phyloP scores from a whole-genome alignment of 53 echinoderm and acorn worm genomes.

The Temnopleurus reevesii region DNA sequence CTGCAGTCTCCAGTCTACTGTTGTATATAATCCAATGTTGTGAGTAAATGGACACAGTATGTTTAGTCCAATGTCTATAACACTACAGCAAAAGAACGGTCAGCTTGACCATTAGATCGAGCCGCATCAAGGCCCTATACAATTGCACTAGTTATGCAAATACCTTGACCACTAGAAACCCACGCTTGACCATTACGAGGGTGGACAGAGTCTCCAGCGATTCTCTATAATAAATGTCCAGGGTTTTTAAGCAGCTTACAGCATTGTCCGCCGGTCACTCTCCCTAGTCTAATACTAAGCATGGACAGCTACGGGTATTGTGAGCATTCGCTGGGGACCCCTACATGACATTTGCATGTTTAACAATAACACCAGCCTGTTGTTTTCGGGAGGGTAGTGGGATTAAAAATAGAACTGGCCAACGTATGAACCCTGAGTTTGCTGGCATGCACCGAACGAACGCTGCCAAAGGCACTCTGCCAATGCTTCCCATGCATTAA shows the following conservation, averaged over 20 bases:
- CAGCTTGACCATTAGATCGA: not conserved
- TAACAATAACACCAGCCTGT: not conserved
- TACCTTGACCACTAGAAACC: constrained; percentile 35
- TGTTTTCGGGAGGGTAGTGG: not conserved
- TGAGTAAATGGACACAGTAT: not conserved
- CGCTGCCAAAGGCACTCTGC: constrained; percentile 2
- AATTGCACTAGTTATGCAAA: constrained; percentile 21
- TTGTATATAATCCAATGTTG: not conserved
- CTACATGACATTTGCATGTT: not conserved
- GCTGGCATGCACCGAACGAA: constrained; percentile 1
- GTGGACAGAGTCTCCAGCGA: not conserved
- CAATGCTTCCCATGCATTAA: constrained; percentile 5
- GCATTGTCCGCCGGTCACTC: not conserved
- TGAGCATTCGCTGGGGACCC: not conserved
- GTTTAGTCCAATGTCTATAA: not conserved
- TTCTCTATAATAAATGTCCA: not conserved
- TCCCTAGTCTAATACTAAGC: not conserved
- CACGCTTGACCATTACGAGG: constrained; percentile 10
- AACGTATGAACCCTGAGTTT: constrained; percentile 32
- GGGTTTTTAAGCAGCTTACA: not conserved
- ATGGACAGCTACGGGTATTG: not conserved
- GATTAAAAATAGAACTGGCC: constrained; percentile 1
- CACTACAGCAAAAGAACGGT: too few relatives aligned
- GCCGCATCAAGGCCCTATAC: not conserved
- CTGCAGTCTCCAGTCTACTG: not conserved